Base-by-base conservation (phyloP, 2,113 vertebrate species). In the Thalassoma bifasciatum region DNA sequence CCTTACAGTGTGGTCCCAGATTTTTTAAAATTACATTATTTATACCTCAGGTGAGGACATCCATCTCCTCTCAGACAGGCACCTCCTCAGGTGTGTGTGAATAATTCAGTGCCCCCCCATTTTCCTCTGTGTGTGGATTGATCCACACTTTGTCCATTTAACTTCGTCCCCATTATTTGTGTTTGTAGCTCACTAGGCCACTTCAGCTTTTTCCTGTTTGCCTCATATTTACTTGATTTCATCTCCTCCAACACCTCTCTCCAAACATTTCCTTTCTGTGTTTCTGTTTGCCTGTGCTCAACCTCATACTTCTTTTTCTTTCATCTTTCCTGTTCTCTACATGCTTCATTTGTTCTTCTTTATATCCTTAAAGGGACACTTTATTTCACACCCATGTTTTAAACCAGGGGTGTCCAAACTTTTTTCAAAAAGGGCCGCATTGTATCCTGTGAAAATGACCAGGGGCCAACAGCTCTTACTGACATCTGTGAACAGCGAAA, bases 61-160 rank as follows among this genome's bases (percentile, higher is more conserved):
- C 74, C 77, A 89, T 91, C 85, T 86, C 60, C 36, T 77, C 37
- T 37, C 68, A 85, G 86, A 88, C 89, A 88, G 73, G 61, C 76
- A 86, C 75, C 83, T 91, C 90, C 88, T 85, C 82, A 88, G 92
- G 92, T 93, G 87, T 49, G 49, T 81, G 60, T 91, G 47, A 91
- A 90, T 92, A 77, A 91, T 92, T 91, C 82, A 92, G 68, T 21
- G 51, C 36, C 42, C 79, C 74, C 54, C 73, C 66, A 72, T 57
- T 62, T 59, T 50, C 53, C 72, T 83, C 47, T 21, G 24, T 42
- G 64, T 60, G 69, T 51, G 58, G 69, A 90, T 89, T 84, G 87
- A 87, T 87, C 79, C 70, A 69, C 85, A 58, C 73, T 69, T 75
- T 86, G 75, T 82, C 67, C 46, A 2, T 81, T 83, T 59, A 49